Conservation (phyloP, 1,140 invertebrate species). For the Pantala flavescens region DNA sequence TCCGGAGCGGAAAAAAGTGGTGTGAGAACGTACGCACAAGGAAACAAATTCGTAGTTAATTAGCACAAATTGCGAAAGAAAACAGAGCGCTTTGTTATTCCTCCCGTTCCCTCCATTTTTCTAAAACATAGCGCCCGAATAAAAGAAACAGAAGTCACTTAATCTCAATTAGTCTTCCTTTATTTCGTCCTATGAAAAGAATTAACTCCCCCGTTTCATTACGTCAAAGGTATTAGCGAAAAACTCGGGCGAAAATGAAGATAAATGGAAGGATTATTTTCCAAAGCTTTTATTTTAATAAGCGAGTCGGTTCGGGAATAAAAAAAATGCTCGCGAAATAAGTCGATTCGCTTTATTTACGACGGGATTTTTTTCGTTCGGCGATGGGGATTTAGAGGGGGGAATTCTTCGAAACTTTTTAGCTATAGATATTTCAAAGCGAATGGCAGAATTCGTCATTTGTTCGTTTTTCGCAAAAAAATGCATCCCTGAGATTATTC, state of each 20-base stretch:
- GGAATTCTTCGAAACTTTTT: neutral
- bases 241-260: neutral
- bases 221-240: neutral
- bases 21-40: too few species aligned
- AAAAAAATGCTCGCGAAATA: neutral
- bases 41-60: too few species aligned
- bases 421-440: neutral
- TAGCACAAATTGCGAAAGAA: too few species aligned
- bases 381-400: neutral
- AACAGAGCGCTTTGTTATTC: too few species aligned
- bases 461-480: neutral
- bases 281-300: slow-evolving; percentile 10
- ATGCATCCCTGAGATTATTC: neutral
- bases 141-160: slow-evolving; percentile 7
- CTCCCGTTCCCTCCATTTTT: neutral
- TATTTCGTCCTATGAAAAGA: slow-evolving; percentile 5
- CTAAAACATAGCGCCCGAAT: neutral
- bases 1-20: too few species aligned
- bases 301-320: neutral
- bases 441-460: neutral
- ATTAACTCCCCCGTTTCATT: slow-evolving; percentile 5
- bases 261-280: slow-evolving; percentile 9
- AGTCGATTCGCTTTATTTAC: neutral
- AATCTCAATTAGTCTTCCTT: neutral
- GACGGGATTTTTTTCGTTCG: too few species aligned